Evolutionary conservation across 2,113 vertebrate species (phyloP), one percentile per base, ranked within the genome.

Genomic region (Grallaria varia): DNA sequence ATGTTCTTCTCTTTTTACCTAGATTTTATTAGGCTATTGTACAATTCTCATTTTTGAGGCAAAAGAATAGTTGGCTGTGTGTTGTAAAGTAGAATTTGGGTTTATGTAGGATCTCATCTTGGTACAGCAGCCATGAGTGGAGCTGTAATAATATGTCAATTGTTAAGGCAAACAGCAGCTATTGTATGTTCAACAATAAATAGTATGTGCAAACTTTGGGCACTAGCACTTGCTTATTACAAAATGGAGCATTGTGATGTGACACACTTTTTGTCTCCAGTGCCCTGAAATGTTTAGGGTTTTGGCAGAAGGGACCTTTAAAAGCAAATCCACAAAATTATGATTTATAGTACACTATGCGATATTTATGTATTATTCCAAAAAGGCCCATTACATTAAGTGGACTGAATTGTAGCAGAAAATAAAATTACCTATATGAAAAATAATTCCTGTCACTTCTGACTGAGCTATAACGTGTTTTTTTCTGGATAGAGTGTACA

Each of bases 121-220:
- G 62, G 35, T 79, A 33, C 35, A 77, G 55, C 52, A 93, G 39
- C 59, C n/a, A 28, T 67, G 63, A 76, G 63, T 62, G 40, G 40
- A 74, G 59, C 79, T 90, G 56, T 81, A 88, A 90, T 63, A 93
- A 63, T 64, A 7, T 53, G n/a, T 59, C 68, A 35, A 9, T 96
- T 95, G 93, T 97, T 64, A 52, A 56, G 72, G 25, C 52, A 77
- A 58, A 96, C 79, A 95, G 60, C 56, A 84, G 79, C 85, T 92
- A 11, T 71, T 95, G 68, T 93, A 35, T 90, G 22, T 44, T 73
- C 60, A 50, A 89, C 55, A 92, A 68, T 71, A 52, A 92, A 72
- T 71, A 52, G 35, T 40, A 9, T 67, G 44, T 75, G 85, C 87
- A 88, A 90, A 96, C 55, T 87, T 91, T 55, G 82, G 67, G 19